Conservation (phyloP, 2,888 invertebrate species). For the Perithous albicinctus region DNA sequence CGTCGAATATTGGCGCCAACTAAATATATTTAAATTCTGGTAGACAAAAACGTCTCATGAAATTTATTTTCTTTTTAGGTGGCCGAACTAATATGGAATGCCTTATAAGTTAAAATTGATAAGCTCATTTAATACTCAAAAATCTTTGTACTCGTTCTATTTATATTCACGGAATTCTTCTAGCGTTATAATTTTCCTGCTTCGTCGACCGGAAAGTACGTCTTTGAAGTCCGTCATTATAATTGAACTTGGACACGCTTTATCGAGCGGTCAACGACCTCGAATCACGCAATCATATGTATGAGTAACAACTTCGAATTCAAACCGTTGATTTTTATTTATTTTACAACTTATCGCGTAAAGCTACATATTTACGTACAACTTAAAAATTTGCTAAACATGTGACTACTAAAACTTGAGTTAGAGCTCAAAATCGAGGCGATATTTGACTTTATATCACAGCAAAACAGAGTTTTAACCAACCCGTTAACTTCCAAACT, state of each 20-base stretch:
- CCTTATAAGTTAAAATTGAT: not conserved
- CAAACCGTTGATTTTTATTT: not conserved
- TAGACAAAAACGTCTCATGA: no score
- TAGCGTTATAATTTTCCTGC: conserved; percentile 22
- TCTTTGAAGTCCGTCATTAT: conserved; percentile 24
- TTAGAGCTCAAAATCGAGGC: not conserved
- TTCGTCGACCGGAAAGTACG: conserved; percentile 37
- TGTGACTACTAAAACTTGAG: not conserved
- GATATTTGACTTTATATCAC: no score
- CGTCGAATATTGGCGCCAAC: no score
- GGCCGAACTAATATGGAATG: no score
- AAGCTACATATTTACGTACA: no score
- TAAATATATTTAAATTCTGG: no score
- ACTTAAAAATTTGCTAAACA: not conserved
- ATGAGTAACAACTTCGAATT: not conserved
- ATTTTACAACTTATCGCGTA: conserved; percentile 12
- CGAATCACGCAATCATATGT: conserved; percentile 37
- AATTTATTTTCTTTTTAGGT: no score
- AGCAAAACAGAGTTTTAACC: no score
- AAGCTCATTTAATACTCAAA: not conserved
- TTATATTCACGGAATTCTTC: not conserved
- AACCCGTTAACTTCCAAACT: no score
- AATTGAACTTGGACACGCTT: conserved; percentile 50
- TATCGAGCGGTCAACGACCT: conserved; percentile 52
- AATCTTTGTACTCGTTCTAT: not conserved